These are phyloP conservation scores for Plecotus auritus DNA, from an alignment of 2,113 vertebrate species.

Conservation along the genomic window DNA sequence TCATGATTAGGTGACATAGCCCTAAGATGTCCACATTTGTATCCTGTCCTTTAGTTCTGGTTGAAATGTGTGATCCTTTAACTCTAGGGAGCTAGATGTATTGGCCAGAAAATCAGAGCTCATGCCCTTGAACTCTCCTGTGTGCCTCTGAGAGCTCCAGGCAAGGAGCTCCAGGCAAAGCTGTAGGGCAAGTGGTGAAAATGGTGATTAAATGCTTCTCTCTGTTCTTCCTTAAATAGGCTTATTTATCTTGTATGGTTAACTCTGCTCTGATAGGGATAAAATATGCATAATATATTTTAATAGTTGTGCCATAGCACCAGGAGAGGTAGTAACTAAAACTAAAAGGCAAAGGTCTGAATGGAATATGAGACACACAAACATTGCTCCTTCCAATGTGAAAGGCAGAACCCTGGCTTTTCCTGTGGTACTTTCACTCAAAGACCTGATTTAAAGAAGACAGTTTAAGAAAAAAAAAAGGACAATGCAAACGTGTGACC, in stretches of 20 bases:
- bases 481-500: not conserved
- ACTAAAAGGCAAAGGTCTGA: not conserved
- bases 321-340: not conserved
- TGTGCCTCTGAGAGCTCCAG: not conserved
- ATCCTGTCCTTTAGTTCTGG: not conserved
- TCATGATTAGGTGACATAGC: not conserved
- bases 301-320: not conserved
- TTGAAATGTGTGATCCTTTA: not conserved
- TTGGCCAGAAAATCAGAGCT: not conserved
- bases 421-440: not conserved
- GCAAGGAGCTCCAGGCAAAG: not conserved
- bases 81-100: not conserved
- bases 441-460: not conserved
- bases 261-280: not conserved
- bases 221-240: not conserved
- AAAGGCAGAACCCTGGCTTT: not conserved
- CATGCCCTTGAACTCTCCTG: not conserved
- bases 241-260: not conserved
- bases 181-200: not conserved
- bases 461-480: not conserved
- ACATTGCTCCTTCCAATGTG: not conserved
- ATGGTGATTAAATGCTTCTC: not conserved
- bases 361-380: not conserved
- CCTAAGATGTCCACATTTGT: not conserved
- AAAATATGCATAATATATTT: not conserved